These are phyloP conservation scores for Rotaria sp. DNA, from an alignment of 2,888 invertebrate genomes.

Conservation along the genomic window DNA sequence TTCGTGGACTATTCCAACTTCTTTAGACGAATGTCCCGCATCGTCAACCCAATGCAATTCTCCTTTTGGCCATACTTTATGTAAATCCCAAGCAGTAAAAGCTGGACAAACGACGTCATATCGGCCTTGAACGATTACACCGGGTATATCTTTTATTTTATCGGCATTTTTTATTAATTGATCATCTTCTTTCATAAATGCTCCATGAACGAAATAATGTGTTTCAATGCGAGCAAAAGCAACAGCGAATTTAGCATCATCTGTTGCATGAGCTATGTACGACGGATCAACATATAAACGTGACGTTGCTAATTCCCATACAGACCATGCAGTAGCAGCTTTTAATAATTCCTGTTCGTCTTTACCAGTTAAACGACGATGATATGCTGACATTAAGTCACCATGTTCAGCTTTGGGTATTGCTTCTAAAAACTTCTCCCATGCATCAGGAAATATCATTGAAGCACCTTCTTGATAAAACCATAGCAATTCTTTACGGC, in stretches of 20 bases:
- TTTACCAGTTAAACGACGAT: slow-evolving; percentile 48
- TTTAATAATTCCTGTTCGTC: slow-evolving; percentile 44
- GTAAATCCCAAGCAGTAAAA: slow-evolving; percentile 50
- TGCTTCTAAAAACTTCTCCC: slow-evolving; percentile 47
- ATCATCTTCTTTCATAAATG: slow-evolving; percentile 46
- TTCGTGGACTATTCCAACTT: slow-evolving; percentile 43
- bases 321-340: slow-evolving; percentile 48
- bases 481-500: slow-evolving; percentile 49
- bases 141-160: slow-evolving; percentile 49
- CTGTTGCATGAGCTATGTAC: slow-evolving; percentile 43
- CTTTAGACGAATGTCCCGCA: slow-evolving; percentile 46
- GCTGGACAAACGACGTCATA: slow-evolving; percentile 51
- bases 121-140: slow-evolving; percentile 49
- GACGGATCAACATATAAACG: slow-evolving; percentile 44
- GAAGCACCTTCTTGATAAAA: slow-evolving; percentile 50
- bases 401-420: slow-evolving; percentile 49
- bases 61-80: slow-evolving; percentile 49
- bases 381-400: slow-evolving; percentile 48
- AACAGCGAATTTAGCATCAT: slow-evolving; percentile 46
- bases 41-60: slow-evolving; percentile 46
- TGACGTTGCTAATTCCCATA: slow-evolving; percentile 49
- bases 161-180: slow-evolving; percentile 47
- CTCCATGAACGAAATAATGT: slow-evolving; percentile 50
- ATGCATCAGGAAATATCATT: slow-evolving; percentile 49
- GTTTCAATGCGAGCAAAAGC: slow-evolving; percentile 52